These are phyloP conservation scores for Nesometra sesokonis DNA, from an alignment of 35 echinoderm and acorn worm genomes.

Conservation along the genomic window DNA sequence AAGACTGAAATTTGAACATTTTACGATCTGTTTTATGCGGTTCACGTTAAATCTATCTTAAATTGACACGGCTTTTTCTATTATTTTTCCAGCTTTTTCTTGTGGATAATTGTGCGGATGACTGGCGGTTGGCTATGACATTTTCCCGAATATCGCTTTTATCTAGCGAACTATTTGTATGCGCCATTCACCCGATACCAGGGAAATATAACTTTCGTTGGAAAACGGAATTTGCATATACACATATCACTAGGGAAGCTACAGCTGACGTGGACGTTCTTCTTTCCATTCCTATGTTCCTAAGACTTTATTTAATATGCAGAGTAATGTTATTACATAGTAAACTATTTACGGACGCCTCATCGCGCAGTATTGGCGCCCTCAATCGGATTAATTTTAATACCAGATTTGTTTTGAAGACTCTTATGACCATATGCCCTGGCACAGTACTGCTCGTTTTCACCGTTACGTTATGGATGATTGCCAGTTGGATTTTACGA, in stretches of 20 bases:
- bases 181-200: constrained; percentile 90
- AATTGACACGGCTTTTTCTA: background rate
- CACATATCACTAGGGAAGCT: constrained; percentile 44
- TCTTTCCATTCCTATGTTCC: constrained; percentile 98
- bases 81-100: constrained; percentile 75
- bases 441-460: constrained; percentile 94
- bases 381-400: constrained; percentile 99
- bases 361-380: constrained; percentile 94
- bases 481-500: constrained; percentile 97
- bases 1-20: background rate
- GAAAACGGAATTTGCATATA: constrained; percentile 81
- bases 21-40: background rate
- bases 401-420: constrained; percentile 96
- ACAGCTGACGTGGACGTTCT: constrained; percentile 80
- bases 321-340: constrained; percentile 99
- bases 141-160: constrained; percentile 75
- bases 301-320: constrained; percentile 90
- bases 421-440: constrained; percentile 98
- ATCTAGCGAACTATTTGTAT: constrained; percentile 64
- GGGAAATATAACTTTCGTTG: constrained; percentile 81
- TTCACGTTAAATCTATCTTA: background rate
- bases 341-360: constrained; percentile 99
- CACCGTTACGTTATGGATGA: constrained; percentile 97
- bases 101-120: constrained; percentile 99
- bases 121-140: constrained; percentile 94